These are phyloP conservation scores for Zosterops lateralis DNA, from an alignment of 2,113 vertebrate genomes.

Conservation along the genomic window DNA sequence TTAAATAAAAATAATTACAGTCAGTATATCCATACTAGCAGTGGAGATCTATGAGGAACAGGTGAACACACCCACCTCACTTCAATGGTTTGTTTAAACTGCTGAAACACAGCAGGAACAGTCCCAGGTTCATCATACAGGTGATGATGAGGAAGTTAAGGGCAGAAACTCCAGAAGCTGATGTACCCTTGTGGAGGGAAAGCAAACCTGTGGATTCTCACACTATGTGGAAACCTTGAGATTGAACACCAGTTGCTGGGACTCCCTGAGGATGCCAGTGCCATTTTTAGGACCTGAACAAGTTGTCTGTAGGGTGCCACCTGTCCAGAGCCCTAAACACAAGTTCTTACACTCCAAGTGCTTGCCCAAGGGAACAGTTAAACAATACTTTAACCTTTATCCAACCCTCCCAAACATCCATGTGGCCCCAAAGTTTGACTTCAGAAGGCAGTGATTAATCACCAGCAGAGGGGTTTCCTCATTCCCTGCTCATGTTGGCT, in stretches of 20 bases:
- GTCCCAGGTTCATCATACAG: background rate
- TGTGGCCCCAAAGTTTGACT: background rate
- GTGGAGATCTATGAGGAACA: background rate
- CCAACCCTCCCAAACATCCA: background rate
- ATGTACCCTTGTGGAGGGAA: background rate
- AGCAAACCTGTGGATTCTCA: background rate
- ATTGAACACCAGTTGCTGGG: background rate
- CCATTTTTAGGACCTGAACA: background rate
- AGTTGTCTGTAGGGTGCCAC: background rate
- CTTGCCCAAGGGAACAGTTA: background rate
- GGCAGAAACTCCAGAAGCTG: background rate
- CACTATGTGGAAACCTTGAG: background rate
- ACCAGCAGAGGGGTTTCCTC: background rate
- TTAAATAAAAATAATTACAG: background rate
- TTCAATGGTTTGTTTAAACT: background rate
- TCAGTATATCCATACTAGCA: background rate
- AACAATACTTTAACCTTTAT: background rate
- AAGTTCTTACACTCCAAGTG: background rate
- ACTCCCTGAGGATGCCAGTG: background rate
- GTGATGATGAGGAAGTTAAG: background rate
- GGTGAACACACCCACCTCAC: background rate
- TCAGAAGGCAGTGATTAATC: background rate
- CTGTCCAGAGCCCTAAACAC: background rate
- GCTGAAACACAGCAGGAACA: background rate
- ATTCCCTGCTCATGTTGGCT: background rate